phyloP scores from a whole-genome alignment of 2,888 invertebrate genomes.

The Therioaphis trifolii region DNA sequence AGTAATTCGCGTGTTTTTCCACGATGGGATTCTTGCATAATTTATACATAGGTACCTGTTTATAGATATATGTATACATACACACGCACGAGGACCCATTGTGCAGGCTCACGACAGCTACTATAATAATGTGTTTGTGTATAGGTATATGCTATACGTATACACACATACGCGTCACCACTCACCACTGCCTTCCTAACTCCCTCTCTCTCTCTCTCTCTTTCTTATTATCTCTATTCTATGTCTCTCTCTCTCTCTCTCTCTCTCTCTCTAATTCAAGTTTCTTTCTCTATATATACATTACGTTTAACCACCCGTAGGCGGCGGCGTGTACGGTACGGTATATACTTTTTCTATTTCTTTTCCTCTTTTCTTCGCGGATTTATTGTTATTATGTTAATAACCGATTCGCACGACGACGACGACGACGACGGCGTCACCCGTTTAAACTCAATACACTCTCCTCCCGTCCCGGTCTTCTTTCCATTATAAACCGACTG shows the following conservation, averaged over 20 bases:
- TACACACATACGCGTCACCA: too few species aligned
- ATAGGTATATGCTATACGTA: too few species aligned
- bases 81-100: constrained; percentile 4
- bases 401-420: constrained; percentile 33
- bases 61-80: background rate
- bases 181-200: background rate
- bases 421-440: too few species aligned
- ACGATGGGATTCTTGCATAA: constrained; percentile 55
- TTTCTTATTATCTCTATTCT: too few species aligned
- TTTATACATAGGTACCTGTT: too few species aligned
- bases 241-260: constrained; percentile 8
- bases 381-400: constrained; percentile 47
- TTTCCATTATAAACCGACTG: background rate
- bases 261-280: too few species aligned
- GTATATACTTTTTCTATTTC: too few species aligned
- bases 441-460: background rate
- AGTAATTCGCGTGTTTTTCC: constrained; percentile 43
- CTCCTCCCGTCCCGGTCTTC: background rate
- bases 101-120: constrained; percentile 18
- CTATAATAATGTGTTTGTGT: too few species aligned
- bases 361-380: background rate
- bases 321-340: too few species aligned
- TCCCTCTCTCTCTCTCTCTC: background rate
- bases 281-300: background rate
- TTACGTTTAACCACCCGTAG: constrained; percentile 6